Base-by-base conservation (phyloP, 2,113 vertebrate genomes). In the Galemys pyrenaicus region DNA sequence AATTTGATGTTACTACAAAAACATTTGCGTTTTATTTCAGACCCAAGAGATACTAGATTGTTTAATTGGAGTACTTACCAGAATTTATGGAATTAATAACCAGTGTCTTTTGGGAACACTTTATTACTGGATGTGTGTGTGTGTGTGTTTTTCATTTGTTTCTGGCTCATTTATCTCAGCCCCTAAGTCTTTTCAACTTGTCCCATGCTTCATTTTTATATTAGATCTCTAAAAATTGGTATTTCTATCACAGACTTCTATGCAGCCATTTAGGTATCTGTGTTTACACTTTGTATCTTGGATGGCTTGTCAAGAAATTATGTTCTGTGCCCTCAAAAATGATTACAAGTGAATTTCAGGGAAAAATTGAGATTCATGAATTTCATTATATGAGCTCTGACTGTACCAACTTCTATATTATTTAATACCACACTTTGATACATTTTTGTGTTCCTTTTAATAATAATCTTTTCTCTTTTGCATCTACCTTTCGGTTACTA, bases 61-160 rank as follows among this genome's bases (percentile, higher is more conserved):
- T 82, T 91, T 70, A 81, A 13, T 93, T 91, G 35, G 73, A 5
- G 1, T 35, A 78, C 24, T 70, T 87, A 49, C 3, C 41, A 73
- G 26, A 87, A 89, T 89, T 93, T 89, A 73, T 19, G 39, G 39
- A 94, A 65, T 83, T 92, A 71, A 65, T 24, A 89, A 41, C 22
- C 17, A 70, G 4, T 73, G 9, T 9, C 11, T 90, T 41, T 49
- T 81, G 11, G 78, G n/a, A 32, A 8, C 2, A 81, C 9, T 85
- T 87, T 84, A 39, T 91, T 88, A 30, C 11, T 68, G 1, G 39
- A 3, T 16, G 49, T 16, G 49, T 54, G n/a, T 46, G 26, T 6
- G 32, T 39, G 1, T 32, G 3, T 67, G 22, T 84, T 51, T 51
- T 51, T 46, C 9, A 16, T 91, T 81, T 90, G n/a, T 88, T 94